Evolutionary conservation across 2,113 vertebrate species (phyloP), one percentile per base, ranked within the genome.

Genomic region (Butorides virescens): DNA sequence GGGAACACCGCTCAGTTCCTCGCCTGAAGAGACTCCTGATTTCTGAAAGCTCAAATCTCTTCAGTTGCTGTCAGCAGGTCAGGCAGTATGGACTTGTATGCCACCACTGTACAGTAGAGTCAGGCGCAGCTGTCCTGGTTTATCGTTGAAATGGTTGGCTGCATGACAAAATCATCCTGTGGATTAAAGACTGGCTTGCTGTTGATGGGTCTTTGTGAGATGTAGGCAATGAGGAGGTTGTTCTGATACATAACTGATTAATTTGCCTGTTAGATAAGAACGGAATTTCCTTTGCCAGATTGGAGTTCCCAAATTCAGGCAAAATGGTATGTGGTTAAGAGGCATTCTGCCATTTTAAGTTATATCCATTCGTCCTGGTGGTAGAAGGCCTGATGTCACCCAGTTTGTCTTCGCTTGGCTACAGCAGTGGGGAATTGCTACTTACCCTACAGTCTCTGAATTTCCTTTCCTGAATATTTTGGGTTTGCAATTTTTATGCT

Each of bases 1-100:
- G 79, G 73, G 62, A 62, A 30, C 18, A 29, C 12, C 0, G 0
- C 30, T 47, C 1, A 0, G 34, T 47, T 66, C n/a, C 27, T 88
- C 0, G 0, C 34, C 15, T 58, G 44, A 59, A 44, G 50, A 82
- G 30, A 55, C 15, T 12, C 30, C 25, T 42, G 18, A 17, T 53
- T 49, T 78, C n/a, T 23, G 46, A 36, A 78, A 78, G 25, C 80
- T 82, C 53, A 32, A 15, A 50, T 65, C 34, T 58, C 13, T 23
- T 53, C 14, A 15, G 25, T 20, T 46, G 29, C 67, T 68, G 34
- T 72, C 63, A 83, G 53, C 44, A 52, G 53, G 19, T 79, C 46
- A 18, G 62, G 22, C 58, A 55, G 0, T 46, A 30, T 26, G 46
- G 34, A 44, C 27, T 49, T 58, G 12, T 52, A 16, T 77, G 50